Conservation (phyloP, 1,140 invertebrate genomes). For the Lasioglossum baleicum region DNA sequence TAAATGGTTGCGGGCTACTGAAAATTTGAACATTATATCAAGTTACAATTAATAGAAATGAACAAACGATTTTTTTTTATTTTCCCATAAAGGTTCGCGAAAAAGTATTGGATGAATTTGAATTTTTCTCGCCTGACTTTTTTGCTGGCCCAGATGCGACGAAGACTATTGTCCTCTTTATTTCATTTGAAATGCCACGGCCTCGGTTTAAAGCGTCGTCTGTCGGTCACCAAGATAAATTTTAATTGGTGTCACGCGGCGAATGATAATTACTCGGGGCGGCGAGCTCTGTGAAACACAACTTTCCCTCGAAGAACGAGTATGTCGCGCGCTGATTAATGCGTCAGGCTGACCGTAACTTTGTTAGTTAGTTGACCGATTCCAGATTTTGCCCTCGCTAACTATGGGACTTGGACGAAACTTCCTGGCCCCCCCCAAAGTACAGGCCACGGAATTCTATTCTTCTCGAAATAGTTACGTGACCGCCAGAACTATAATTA, state of each 20-base stretch:
- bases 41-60: no score
- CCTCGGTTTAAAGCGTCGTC: neutral
- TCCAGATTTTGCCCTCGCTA: constrained; percentile 20
- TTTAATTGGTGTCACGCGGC: constrained; percentile 14
- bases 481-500: constrained; percentile 29
- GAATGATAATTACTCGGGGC: constrained; percentile 3
- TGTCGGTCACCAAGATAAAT: neutral
- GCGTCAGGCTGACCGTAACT: constrained; percentile 25
- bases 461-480: constrained; percentile 13
- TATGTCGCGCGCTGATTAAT: constrained; percentile 36
- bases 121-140: no score
- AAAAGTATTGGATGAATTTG: no score
- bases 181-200: neutral
- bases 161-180: no score
- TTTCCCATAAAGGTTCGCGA: no score
- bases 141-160: no score
- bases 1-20: no score
- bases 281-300: neutral
- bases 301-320: constrained; percentile 13
- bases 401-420: constrained; percentile 2
- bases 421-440: neutral
- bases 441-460: constrained; percentile 26
- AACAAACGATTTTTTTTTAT: no score
- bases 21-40: no score
- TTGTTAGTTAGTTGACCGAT: constrained; percentile 37